Evolutionary conservation across 2,113 vertebrate genomes (phyloP).

Genomic region (Ammodytes marinus): DNA sequence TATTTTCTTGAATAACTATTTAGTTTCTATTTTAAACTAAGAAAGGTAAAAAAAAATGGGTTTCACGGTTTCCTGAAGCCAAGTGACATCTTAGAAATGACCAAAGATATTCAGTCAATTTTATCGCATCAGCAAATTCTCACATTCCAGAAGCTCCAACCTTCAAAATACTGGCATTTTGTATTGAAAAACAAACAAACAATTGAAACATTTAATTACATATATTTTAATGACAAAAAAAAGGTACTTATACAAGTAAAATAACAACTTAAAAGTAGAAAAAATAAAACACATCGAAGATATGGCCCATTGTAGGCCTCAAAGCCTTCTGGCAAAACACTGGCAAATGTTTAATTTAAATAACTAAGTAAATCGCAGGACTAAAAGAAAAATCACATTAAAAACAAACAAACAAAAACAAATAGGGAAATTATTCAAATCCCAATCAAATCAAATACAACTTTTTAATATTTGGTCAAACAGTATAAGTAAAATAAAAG

Average conservation of each 20-base stretch:
- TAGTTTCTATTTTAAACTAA: too few relatives aligned
- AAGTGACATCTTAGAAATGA: not conserved
- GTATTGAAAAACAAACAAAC: not conserved
- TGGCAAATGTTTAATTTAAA: not conserved
- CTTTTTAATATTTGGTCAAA: not conserved
- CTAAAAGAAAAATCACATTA: not conserved
- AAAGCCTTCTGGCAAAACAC: not conserved
- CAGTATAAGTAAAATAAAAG: not conserved
- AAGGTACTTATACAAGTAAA: not conserved
- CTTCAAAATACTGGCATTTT: not conserved
- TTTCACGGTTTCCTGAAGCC: not conserved
- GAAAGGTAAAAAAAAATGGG: not conserved
- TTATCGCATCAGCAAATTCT: not conserved
- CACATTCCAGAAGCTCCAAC: not conserved
- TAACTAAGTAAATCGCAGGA: not conserved
- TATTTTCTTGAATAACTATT: not conserved
- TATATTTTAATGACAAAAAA: slow-evolving; percentile 19
- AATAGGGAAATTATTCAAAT: not conserved
- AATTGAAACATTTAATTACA: too few relatives aligned
- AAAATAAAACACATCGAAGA: not conserved
- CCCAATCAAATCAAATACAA: not conserved
- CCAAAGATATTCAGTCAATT: not conserved
- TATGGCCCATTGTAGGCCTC: not conserved
- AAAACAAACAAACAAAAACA: not conserved
- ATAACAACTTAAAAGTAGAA: not conserved